Percentiles rank a stretch among this genome's conserved stretches.
Evolutionary conservation across 2,113 vertebrate species (phyloP).

Genomic region (Dipodomys ordii): DNA sequence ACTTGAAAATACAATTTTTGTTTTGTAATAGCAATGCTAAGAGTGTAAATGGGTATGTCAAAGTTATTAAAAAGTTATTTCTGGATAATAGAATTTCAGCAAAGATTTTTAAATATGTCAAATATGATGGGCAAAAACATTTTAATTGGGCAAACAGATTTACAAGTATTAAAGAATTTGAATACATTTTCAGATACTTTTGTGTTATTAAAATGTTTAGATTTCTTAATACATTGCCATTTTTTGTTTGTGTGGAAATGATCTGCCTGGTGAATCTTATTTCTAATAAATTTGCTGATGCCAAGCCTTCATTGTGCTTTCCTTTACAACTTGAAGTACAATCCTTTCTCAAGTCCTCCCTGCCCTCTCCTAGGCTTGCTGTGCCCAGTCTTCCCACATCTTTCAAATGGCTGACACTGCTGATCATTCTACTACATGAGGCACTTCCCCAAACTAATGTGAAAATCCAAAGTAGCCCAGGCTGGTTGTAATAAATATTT

Average conservation of each 20-base stretch:
- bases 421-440: no score
- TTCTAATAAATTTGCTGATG: slow-evolving; percentile 73
- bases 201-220: slow-evolving; percentile 25
- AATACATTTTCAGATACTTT: slow-evolving; percentile 16
- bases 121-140: neutral
- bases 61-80: slow-evolving; percentile 5
- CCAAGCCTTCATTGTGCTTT: slow-evolving; percentile 23
- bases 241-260: slow-evolving; percentile 50
- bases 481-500: no score
- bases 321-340: slow-evolving; percentile 21
- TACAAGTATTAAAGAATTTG: slow-evolving; percentile 3
- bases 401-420: no score
- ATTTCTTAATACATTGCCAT: neutral
- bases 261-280: neutral
- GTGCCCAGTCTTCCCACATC: no score
- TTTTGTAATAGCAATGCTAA: neutral
- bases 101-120: slow-evolving; percentile 28
- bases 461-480: no score
- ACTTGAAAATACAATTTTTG: slow-evolving; percentile 16
- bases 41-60: neutral
- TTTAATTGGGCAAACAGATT: slow-evolving; percentile 30
- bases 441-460: no score
- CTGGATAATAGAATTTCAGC: neutral
- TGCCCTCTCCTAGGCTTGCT: neutral
- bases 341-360: neutral